Evolutionary conservation across 35 echinoderm and acorn worm species (phyloP), one percentile per base, ranked within the genome.

Genomic region (Anneissia japonica): DNA sequence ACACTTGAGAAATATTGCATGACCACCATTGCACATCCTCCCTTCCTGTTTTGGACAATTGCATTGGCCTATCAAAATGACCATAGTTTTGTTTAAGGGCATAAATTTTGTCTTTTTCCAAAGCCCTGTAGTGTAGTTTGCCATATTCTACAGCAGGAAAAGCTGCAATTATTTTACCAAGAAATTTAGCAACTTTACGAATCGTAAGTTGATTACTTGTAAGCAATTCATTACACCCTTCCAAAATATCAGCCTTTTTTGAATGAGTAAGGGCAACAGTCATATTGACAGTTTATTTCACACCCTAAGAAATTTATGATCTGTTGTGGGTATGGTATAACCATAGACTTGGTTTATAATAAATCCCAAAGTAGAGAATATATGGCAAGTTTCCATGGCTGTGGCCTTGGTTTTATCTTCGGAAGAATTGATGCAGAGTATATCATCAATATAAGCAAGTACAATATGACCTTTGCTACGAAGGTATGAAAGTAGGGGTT

Each of bases 31-130:
- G 19, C 0, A 94, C 5, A n/a, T 86, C 92, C 0, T 72, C 21
- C 64, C 46, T 89, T 46, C 87, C 87, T 30, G 31, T 30, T 14
- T 13, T 16, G 82, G 83, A 83, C 38, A 94, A 34, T 16, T 17
- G 37, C 92, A 93, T 93, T 51, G 34, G 33, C 32, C 81, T 51
- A 31, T 96, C 90, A 91, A 82, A 96, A 72, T 92, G 72, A 29
- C 93, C 93, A 75, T 30, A 0, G 9, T 73, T 64, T 45, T 29
- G 2, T 56, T 39, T 83, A 5, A 83, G 41, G 26, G 81, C 29
- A 45, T 31, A 55, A 6, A 46, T 83, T 72, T 83, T 51, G 17
- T 14, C 39, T 72, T 83, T 83, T 33, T 83, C 81, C 30, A 46
- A 56, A 21, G 39, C 81, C 46, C 81, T 83, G 40, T 85, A 85